Base-by-base conservation (phyloP, 2,888 invertebrate species). In the Ectemnius lituratus region DNA sequence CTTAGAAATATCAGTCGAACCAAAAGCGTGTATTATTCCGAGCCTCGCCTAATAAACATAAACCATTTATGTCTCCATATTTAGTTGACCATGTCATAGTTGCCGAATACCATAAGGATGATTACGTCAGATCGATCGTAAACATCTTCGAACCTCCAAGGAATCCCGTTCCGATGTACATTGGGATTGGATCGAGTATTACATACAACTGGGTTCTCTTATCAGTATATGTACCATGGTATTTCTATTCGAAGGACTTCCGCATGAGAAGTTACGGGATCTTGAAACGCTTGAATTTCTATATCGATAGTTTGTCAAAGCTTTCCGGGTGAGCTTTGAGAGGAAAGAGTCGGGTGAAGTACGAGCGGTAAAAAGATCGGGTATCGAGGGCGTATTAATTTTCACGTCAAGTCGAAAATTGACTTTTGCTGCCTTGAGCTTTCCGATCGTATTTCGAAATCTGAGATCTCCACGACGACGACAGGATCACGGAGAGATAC, bases 381-480 rank as follows among this genome's bases (percentile, higher is more conserved):
- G 49, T 77, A 72, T 72, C 72, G 45, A 47, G 46, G 57, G 62
- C 27, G 68, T 75, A 76, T 71, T 62, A 6, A 18, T 76, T 75
- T 69, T 62, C 68, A 46, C 60, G 71, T 66, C 65, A 63, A 64
- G 57, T 69, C 61, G 76, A 75, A 77, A 77, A 77, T 77, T 75
- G 63, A 27, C 66, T 66, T 66, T 67, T 27, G 66, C 49, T 52
- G 37, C 80, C 79, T 80, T 80, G 79, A 73, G 56, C 57, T 72
- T 75, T 62, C 66, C 69, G 64, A 81, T 82, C 77, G 64, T 49
- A 47, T 81, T 82, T 60, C 82, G 77, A 82, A 72, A 82, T 65
- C 28, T 57, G 71, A 82, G 69, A 45, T 28, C 57, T 20, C 28
- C 16, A n/a, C n/a, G n/a, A n/a, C 14, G 4, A 23, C 23, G 23